Base-by-base conservation (phyloP, 2,888 invertebrate genomes). In the Agrochola lota region DNA sequence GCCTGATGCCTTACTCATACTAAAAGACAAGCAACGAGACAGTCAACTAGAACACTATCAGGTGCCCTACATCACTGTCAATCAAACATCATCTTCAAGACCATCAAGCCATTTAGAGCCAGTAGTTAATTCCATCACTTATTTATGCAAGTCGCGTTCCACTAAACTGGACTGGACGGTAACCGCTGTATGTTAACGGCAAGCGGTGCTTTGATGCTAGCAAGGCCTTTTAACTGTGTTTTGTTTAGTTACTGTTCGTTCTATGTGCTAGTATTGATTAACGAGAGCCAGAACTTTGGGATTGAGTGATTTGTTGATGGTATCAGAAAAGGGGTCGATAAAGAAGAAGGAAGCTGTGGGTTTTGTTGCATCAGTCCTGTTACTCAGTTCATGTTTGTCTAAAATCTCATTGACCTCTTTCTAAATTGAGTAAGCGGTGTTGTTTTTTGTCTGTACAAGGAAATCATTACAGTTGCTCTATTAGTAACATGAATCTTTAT, bases 161-260 rank as follows among this genome's bases (percentile, higher is more conserved):
- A 87, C 67, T 86, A 78, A 87, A 88, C 88, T 80, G 78, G 83
- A 82, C 81, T 88, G 77, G 86, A 80, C 85, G 62, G 80, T 84
- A 83, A 85, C 86, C 75, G 83, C 77, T 85, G 81, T 75, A 77
- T 85, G 76, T 57, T 87, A 83, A 87, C 85, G 84, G 78, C 78
- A 46, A 71, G 74, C 85, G 71, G 81, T 76, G 84, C 84, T 85
- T 85, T 86, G 81, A 86, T 68, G 78, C 67, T 71, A 57, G 26
- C 74, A 74, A 83, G 81, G 77, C 35, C 80, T 80, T 72, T 57
- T 81, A 83, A 84, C 83, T 83, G 74, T 84, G 77, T 74, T 80
- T 73, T 62, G 73, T 62, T 78, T 70, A 71, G 67, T 71, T 71
- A 82, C 73, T 74, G 85, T 76, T 75, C 52, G 30, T 62, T 57